Evolutionary conservation across 2,888 invertebrate genomes (phyloP), one percentile per base, ranked within the genome.

Genomic region (Taphrorychus bicolor): DNA sequence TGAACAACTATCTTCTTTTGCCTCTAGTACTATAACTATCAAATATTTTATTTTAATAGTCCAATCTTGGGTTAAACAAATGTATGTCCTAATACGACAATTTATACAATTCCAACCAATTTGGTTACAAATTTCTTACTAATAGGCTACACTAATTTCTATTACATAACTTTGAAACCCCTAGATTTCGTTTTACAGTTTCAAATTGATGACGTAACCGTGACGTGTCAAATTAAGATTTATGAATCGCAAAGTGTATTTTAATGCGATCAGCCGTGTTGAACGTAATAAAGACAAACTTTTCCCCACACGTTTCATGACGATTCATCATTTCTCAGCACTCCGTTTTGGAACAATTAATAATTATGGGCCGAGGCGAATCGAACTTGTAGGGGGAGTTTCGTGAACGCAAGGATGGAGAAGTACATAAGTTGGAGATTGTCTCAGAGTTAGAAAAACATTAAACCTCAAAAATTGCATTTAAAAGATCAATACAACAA

Each of bases 211-310:
- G 61, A 61, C 65, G 53, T 17, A 53, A 58, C 49, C 59, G 59
- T 65, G 64, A 57, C 51, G 54, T 40, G 54, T 16, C 56, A 70
- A 72, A 72, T 71, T 66, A 70, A 73, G 72, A 73, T 71, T 72
- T 70, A 73, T 73, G 69, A 59, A 49, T 53, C 62, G 51, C 64
- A 65, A 70, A 72, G 60, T 42, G 24, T 49, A 60, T 54, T 70
- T 68, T 68, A 70, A 70, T 70, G 52, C 67, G 56, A 63, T 62
- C 51, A 63, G 51, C 59, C 42, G 48, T 61, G 59, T 49, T 52
- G 45, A 62, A 53, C 57, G 22, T 42, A 58, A 59, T 53, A 56
- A 66, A 59, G 57, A 70, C 53, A 54, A 16, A 68, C 41, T 68
- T 70, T 65, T 22, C 56, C 18, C 17, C 14, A 40, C 66, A 60